Conservation (phyloP, 1,140 invertebrate species). For the Kradibia gibbosae region DNA sequence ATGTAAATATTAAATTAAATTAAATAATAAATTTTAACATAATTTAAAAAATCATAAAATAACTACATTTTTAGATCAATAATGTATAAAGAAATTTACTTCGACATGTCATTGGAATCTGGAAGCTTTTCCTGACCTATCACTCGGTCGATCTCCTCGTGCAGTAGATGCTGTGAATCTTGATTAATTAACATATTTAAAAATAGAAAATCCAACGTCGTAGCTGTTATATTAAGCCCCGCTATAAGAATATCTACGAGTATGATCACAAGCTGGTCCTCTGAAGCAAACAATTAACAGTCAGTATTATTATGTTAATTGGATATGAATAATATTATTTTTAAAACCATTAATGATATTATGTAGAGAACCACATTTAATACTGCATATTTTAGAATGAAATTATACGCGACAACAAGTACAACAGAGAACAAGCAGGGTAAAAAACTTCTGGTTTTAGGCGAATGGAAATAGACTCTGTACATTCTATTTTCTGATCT, state of each 20-base stretch:
- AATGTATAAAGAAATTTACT: slow-evolving; percentile 57
- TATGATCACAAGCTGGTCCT: slow-evolving; percentile 80
- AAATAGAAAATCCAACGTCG: slow-evolving; percentile 80
- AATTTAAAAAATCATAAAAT: not conserved
- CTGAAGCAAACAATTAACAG: slow-evolving; percentile 61
- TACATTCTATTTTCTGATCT: too few relatives aligned
- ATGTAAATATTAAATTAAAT: slow-evolving; percentile 48
- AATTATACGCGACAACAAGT: too few relatives aligned
- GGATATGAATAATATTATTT: not conserved
- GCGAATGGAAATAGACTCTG: too few relatives aligned
- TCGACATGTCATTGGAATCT: slow-evolving; percentile 64
- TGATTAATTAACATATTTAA: slow-evolving; percentile 79
- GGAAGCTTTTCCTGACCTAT: slow-evolving; percentile 69
- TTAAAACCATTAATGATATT: too few relatives aligned
- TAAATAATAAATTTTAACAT: not conserved
- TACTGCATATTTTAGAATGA: too few relatives aligned
- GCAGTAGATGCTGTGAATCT: slow-evolving; percentile 79
- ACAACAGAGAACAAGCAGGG: too few relatives aligned
- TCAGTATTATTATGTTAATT: not conserved
- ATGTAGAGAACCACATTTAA: too few relatives aligned
- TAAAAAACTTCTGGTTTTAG: too few relatives aligned
- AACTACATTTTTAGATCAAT: not conserved
- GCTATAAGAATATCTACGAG: slow-evolving; percentile 82
- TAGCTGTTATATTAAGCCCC: slow-evolving; percentile 82
- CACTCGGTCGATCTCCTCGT: slow-evolving; percentile 76